These are phyloP conservation scores for Passerina amoena DNA, from an alignment of 2,113 vertebrate genomes.

Conservation along the genomic window DNA sequence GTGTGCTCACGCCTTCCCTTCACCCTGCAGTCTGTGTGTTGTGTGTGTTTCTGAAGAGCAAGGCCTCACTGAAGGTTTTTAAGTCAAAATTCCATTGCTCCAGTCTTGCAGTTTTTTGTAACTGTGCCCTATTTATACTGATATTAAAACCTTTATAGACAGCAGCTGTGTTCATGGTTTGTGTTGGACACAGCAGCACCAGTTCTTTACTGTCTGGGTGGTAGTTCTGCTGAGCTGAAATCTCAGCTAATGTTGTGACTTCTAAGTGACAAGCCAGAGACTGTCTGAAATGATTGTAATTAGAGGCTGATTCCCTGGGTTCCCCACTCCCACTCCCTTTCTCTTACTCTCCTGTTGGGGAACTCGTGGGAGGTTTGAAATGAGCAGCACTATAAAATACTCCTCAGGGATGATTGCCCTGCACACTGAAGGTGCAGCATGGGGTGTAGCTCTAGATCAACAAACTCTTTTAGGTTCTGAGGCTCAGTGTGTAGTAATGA, in stretches of 20 bases:
- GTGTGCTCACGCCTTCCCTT: slow-evolving; percentile 41
- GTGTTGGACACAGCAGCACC: not conserved
- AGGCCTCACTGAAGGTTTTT: slow-evolving; percentile 19
- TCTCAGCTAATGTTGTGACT: not conserved
- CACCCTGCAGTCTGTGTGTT: slow-evolving; percentile 25
- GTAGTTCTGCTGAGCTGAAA: not conserved
- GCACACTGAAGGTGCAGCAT: not conserved
- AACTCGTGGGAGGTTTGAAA: not conserved
- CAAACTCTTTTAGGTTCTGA: not conserved
- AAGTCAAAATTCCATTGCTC: slow-evolving; percentile 53
- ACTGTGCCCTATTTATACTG: slow-evolving; percentile 83
- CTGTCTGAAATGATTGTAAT: not conserved
- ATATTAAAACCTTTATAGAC: slow-evolving; percentile 81
- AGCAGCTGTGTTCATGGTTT: not conserved
- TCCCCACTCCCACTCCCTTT: slow-evolving; percentile 7
- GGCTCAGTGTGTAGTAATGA: not conserved
- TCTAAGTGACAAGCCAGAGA: not conserved
- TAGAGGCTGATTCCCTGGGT: not conserved
- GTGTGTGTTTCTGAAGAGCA: slow-evolving; percentile 41
- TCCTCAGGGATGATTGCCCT: not conserved
- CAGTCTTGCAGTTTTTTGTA: slow-evolving; percentile 76
- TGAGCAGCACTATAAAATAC: not conserved
- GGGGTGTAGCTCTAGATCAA: not conserved
- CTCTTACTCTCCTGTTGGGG: not conserved
- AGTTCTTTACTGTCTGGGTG: not conserved